phyloP scores from a whole-genome alignment of 2,113 vertebrate species.

The Deroptyus accipitrinus region DNA sequence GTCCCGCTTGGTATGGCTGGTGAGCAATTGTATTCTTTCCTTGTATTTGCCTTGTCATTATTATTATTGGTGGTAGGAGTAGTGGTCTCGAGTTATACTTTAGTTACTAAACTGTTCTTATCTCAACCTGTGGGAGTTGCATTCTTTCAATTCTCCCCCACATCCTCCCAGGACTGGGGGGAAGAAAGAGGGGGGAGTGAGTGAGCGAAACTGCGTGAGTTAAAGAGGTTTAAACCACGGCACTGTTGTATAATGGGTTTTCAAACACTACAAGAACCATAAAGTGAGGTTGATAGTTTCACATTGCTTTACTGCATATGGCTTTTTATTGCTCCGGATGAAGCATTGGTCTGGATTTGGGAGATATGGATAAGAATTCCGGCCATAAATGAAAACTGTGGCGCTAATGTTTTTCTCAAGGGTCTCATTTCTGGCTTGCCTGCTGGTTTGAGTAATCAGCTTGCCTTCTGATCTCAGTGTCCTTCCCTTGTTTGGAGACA shows the following conservation, averaged over 20 bases:
- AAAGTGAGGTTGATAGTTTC: background rate
- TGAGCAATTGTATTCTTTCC: too few relatives aligned
- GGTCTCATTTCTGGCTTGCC: background rate
- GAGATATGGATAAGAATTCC: background rate
- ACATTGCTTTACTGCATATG: background rate
- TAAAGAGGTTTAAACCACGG: too few relatives aligned
- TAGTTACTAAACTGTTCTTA: too few relatives aligned
- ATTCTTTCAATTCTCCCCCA: too few relatives aligned
- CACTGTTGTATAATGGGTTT: background rate
- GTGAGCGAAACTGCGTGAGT: too few relatives aligned
- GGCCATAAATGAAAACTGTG: background rate
- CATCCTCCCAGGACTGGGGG: too few relatives aligned
- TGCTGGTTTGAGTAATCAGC: background rate
- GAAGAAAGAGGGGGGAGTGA: too few relatives aligned
- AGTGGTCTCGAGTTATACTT: too few relatives aligned
- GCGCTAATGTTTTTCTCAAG: background rate
- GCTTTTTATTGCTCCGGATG: background rate
- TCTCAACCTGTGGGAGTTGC: too few relatives aligned
- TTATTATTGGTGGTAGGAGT: too few relatives aligned
- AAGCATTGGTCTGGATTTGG: background rate
- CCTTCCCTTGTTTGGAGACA: background rate
- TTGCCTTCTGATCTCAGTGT: background rate
- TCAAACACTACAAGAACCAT: fast-evolving
- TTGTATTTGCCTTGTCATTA: too few relatives aligned
- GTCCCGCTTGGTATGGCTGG: too few relatives aligned